Evolutionary conservation across 2,797 vertebrate species (phyloP).

Genomic region (Muscicapa comitata): DNA sequence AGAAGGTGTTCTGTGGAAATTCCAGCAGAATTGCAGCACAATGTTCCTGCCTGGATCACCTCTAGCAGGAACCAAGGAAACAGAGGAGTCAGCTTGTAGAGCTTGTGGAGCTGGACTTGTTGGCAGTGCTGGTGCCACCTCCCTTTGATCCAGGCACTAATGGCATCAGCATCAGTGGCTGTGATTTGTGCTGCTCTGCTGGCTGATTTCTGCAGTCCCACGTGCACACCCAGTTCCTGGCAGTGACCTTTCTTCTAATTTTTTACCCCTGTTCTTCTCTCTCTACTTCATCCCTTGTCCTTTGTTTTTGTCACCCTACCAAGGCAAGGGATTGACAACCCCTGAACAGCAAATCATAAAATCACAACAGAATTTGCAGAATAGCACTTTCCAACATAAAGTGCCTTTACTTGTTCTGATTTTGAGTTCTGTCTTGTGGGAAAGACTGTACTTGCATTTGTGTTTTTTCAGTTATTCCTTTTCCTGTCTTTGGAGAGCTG

Average conservation of each 20-base stretch:
- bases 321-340: not conserved
- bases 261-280: not conserved
- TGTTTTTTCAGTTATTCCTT: not conserved
- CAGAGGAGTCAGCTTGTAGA: not conserved
- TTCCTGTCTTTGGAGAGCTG: not conserved
- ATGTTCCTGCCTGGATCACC: not conserved
- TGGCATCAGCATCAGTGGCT: not conserved
- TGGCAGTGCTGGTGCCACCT: not conserved
- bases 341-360: not conserved
- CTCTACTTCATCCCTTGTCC: not conserved
- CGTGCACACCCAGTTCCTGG: not conserved
- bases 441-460: not conserved
- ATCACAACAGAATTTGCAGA: not conserved
- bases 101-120: not conserved
- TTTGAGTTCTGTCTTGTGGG: not conserved
- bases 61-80: not conserved
- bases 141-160: not conserved
- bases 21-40: not conserved
- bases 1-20: not conserved
- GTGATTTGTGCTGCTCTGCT: not conserved
- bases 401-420: not conserved
- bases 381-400: not conserved
- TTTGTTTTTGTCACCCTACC: not conserved
- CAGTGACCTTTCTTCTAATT: not conserved
- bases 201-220: not conserved